Evolutionary conservation across 2,888 invertebrate species (phyloP).

Genomic region (Eugnorisma glareosa): DNA sequence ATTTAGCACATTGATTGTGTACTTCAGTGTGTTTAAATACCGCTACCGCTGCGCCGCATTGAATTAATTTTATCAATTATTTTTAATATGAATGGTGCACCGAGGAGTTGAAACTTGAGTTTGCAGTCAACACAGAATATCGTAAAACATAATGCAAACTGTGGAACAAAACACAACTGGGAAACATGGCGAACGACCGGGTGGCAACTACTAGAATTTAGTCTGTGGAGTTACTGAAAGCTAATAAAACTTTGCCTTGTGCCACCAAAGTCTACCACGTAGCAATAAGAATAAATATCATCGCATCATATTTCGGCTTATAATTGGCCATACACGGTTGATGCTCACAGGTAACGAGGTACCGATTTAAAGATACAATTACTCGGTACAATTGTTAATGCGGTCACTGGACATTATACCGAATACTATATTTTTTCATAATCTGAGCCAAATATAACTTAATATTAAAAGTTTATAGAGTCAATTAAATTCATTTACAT

Average conservation of each 20-base stretch:
- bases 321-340: slow-evolving; percentile 36
- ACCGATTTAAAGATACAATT: slow-evolving; percentile 20
- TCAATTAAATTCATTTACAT: slow-evolving; percentile 55
- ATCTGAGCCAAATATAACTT: background rate
- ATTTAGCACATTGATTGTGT: background rate
- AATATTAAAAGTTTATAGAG: slow-evolving; percentile 38
- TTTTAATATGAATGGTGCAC: slow-evolving; percentile 54
- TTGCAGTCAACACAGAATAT: slow-evolving; percentile 42
- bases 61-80: slow-evolving; percentile 50
- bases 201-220: slow-evolving; percentile 69
- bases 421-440: background rate
- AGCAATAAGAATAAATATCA: slow-evolving; percentile 66
- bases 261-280: slow-evolving; percentile 62
- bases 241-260: slow-evolving; percentile 79
- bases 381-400: slow-evolving; percentile 8
- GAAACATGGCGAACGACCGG: slow-evolving; percentile 56
- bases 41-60: slow-evolving; percentile 13
- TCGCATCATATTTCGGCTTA: slow-evolving; percentile 37
- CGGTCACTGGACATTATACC: slow-evolving; percentile 8
- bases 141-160: slow-evolving; percentile 67
- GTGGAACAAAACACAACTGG: slow-evolving; percentile 64
- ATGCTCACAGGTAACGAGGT: slow-evolving; percentile 31
- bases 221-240: slow-evolving; percentile 70
- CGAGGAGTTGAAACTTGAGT: slow-evolving; percentile 45
- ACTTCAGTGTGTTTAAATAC: slow-evolving; percentile 29